Percentiles rank a stretch among this genome's conserved stretches.
These are phyloP conservation scores for Agrenia bidenticulata DNA, from an alignment of 2,888 invertebrate species.

Conservation along the genomic window DNA sequence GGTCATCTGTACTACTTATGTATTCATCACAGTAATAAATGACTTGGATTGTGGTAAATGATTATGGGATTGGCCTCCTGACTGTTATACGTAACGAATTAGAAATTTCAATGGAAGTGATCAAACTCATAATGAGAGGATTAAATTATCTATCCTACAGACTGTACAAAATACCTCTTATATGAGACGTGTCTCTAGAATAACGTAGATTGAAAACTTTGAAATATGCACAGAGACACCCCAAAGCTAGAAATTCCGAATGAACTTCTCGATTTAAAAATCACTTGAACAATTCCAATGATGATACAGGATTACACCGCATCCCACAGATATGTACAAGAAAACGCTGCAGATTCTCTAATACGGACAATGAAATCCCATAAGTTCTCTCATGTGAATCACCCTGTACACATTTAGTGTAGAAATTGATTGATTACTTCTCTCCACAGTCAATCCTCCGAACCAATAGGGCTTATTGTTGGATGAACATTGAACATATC, in stretches of 20 bases:
- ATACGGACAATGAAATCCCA: too few relatives aligned
- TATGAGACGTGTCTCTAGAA: too few relatives aligned
- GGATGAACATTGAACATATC: constrained; percentile 1
- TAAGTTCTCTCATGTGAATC: too few relatives aligned
- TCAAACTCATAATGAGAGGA: constrained; percentile 18
- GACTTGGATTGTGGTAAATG: constrained; percentile 1
- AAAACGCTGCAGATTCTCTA: too few relatives aligned
- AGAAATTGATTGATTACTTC: constrained; percentile 11
- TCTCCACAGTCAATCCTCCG: constrained; percentile 6
- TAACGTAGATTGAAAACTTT: not conserved
- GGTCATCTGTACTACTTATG: too few relatives aligned
- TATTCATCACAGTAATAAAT: constrained; percentile 1
- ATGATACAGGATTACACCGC: too few relatives aligned
- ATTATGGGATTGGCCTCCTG: not conserved
- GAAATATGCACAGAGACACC: constrained; percentile 11
- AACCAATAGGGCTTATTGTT: constrained; percentile 6
- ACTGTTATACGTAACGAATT: constrained; percentile 5
- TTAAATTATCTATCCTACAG: constrained; percentile 12
- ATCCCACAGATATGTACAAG: too few relatives aligned
- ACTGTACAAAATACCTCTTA: not conserved
- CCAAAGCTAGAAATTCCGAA: not conserved
- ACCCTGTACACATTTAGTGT: not conserved
- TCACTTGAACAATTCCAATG: too few relatives aligned
- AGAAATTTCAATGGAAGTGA: constrained; percentile 18
- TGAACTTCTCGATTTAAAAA: not conserved